phyloP scores from a whole-genome alignment of 2,113 vertebrate genomes.

The Cryptomyrus ogoouensis region DNA sequence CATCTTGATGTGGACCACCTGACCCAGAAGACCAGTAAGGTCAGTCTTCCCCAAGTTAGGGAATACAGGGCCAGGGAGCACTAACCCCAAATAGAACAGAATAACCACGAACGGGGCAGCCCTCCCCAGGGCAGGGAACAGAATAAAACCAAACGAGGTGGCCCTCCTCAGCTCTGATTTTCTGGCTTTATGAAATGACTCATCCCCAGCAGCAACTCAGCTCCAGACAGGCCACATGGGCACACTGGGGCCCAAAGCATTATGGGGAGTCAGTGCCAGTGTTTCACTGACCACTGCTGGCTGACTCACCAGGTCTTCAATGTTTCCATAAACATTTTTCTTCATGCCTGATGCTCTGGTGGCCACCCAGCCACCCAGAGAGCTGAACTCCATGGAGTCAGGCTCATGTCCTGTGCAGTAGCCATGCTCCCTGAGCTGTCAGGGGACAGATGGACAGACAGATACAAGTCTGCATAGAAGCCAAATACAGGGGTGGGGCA shows the following conservation, averaged over 20 bases:
- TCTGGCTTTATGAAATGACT: background rate
- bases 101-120: background rate
- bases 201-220: background rate
- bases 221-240: background rate
- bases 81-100: background rate
- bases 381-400: slow-evolving; percentile 97
- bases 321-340: slow-evolving; percentile 98
- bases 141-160: background rate
- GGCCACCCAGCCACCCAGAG: slow-evolving; percentile 93
- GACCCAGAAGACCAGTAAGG: slow-evolving; percentile 33
- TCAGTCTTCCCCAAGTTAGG: background rate
- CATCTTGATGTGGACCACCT: slow-evolving; percentile 96
- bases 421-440: slow-evolving; percentile 85
- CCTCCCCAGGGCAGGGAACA: background rate
- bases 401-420: slow-evolving; percentile 97
- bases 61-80: background rate
- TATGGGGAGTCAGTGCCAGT: background rate
- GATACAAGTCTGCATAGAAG: background rate
- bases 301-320: slow-evolving; percentile 88
- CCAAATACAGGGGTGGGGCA: background rate
- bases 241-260: background rate
- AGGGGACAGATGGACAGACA: slow-evolving; percentile 25
- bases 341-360: slow-evolving; percentile 99
- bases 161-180: background rate
- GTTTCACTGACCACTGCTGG: background rate